phyloP scores from a whole-genome alignment of 2,888 invertebrate species.

The Pocota personata region DNA sequence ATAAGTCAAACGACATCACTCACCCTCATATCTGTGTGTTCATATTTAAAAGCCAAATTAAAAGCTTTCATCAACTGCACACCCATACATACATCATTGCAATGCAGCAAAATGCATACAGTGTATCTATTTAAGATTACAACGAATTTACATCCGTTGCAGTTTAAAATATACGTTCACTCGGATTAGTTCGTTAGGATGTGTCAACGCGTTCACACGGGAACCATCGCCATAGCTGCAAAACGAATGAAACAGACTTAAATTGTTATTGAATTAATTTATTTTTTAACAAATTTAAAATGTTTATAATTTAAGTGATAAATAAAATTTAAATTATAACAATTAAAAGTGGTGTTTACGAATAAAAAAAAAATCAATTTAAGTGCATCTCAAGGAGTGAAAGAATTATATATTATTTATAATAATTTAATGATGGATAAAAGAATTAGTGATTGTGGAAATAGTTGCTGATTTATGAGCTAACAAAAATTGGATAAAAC shows the following conservation, averaged over 20 bases:
- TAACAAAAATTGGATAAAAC: conserved; percentile 59
- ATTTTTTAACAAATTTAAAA: background rate
- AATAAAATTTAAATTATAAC: conserved; percentile 10
- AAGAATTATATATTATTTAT: background rate
- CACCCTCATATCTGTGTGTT: background rate
- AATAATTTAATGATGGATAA: background rate
- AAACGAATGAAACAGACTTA: conserved; percentile 27
- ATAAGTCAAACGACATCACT: conserved; percentile 18
- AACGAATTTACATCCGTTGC: conserved; percentile 70
- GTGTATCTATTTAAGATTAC: conserved; percentile 67
- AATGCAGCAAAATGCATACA: conserved; percentile 37
- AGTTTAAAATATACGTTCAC: conserved; percentile 64
- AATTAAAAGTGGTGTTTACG: background rate
- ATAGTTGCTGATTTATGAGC: conserved; percentile 59
- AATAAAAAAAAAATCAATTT: background rate
- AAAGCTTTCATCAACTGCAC: conserved; percentile 51
- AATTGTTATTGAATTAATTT: conserved; percentile 10
- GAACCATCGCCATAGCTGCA: conserved; percentile 7
- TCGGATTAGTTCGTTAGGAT: conserved; percentile 70
- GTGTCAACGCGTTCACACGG: conserved; percentile 60
- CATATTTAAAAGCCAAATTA: conserved; percentile 42
- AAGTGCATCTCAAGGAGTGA: background rate
- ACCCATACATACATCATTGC: conserved; percentile 21
- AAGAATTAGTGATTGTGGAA: conserved; percentile 33
- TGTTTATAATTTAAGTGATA: background rate